Conservation (phyloP, 2,888 invertebrate genomes). For the Zaprionus obscuricornis region DNA sequence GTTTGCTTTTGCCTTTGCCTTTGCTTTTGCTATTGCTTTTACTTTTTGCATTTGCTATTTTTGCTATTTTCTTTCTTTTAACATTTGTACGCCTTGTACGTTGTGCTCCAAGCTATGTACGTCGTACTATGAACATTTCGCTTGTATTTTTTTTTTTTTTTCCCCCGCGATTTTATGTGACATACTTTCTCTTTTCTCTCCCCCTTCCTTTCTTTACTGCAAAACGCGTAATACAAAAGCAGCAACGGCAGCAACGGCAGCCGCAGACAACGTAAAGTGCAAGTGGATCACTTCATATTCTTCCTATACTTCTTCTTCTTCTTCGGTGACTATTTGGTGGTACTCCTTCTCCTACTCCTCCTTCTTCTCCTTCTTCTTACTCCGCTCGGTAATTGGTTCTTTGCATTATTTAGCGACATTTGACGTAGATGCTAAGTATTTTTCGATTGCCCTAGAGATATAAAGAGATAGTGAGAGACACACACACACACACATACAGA, state of each 20-base stretch:
- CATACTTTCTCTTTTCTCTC: too few relatives aligned
- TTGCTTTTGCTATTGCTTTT: background rate
- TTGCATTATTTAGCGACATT: conserved; percentile 52
- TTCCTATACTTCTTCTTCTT: too few relatives aligned
- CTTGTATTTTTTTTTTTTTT: too few relatives aligned
- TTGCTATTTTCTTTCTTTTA: background rate
- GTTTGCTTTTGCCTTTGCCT: conserved; percentile 58
- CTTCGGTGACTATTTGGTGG: too few relatives aligned
- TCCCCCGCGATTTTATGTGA: conserved; percentile 42
- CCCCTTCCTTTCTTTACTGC: background rate
- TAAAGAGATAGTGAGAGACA: too few relatives aligned
- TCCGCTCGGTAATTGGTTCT: conserved; percentile 51
- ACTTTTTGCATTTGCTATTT: conserved; percentile 18
- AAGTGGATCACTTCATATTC: conserved; percentile 58
- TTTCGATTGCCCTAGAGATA: conserved; percentile 36
- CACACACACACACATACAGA: background rate
- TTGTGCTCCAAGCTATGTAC: too few relatives aligned
- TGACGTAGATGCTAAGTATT: conserved; percentile 59
- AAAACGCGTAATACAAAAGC: conserved; percentile 18
- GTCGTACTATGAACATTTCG: too few relatives aligned
- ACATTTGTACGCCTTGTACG: conserved; percentile 12
- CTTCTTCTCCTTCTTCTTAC: conserved; percentile 32
- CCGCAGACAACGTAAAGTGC: conserved; percentile 18
- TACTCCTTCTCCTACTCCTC: too few relatives aligned
- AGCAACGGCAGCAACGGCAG: conserved; percentile 8